A percentile compares a stretch with the other conserved stretches of the same genome.
Conservation (phyloP, 2,888 invertebrate genomes). For the Eupsilia transversa region DNA sequence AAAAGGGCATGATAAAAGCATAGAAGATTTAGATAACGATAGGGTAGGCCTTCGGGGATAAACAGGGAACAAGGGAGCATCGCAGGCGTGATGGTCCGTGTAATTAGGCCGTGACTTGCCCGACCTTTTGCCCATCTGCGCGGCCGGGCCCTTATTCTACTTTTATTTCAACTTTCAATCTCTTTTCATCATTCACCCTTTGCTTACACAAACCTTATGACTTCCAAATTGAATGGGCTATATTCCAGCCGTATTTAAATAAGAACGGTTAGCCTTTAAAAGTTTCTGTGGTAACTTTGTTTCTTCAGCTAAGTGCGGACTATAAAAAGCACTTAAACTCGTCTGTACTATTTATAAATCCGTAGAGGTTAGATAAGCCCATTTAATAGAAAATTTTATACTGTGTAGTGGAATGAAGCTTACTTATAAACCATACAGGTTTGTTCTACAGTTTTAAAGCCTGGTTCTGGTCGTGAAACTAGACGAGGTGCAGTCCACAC, state of each 20-base stretch:
- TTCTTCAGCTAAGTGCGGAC: slow-evolving; percentile 26
- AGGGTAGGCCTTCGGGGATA: slow-evolving; percentile 59
- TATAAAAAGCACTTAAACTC: slow-evolving; percentile 46
- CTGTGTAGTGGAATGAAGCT: neutral
- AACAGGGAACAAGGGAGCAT: slow-evolving; percentile 62
- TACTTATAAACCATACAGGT: neutral
- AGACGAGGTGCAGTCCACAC: neutral
- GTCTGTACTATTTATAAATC: slow-evolving; percentile 24
- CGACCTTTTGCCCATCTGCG: slow-evolving; percentile 67
- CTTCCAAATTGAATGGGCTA: slow-evolving; percentile 45
- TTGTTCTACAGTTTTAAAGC: neutral
- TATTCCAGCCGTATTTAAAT: slow-evolving; percentile 37
- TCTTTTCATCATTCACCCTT: slow-evolving; percentile 47
- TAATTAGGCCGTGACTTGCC: slow-evolving; percentile 74
- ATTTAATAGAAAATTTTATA: neutral
- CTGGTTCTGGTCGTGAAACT: neutral
- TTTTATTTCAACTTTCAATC: slow-evolving; percentile 61
- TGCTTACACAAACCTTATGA: slow-evolving; percentile 35
- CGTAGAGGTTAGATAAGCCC: neutral
- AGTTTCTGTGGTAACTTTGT: slow-evolving; percentile 33
- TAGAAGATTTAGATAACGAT: slow-evolving; percentile 65
- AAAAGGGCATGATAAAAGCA: slow-evolving; percentile 56
- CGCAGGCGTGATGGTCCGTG: slow-evolving; percentile 67
- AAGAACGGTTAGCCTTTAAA: slow-evolving; percentile 23
- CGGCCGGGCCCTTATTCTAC: slow-evolving; percentile 46